Percentiles rank a stretch among this genome's conserved stretches.
Evolutionary conservation across 2,113 vertebrate genomes (phyloP).

Genomic region (Festucalex cinctus): DNA sequence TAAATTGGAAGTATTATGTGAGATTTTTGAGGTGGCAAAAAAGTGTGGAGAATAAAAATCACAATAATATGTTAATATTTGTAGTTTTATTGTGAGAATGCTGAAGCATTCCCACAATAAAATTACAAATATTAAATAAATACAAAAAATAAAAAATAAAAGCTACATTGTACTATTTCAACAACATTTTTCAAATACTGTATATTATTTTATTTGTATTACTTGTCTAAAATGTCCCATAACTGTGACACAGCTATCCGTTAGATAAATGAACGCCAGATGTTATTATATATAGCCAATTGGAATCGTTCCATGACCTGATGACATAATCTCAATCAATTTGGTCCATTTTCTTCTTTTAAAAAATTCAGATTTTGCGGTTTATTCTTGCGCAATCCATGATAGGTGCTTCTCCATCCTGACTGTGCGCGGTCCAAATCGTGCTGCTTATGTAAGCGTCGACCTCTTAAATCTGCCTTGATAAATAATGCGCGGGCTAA

Average conservation of each 20-base stretch:
- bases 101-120: too few relatives aligned
- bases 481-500: slow-evolving; percentile 38
- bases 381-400: background rate
- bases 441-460: slow-evolving; percentile 18
- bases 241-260: too few relatives aligned
- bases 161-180: background rate
- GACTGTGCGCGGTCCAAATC: background rate
- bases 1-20: too few relatives aligned
- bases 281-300: too few relatives aligned
- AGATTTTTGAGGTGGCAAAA: too few relatives aligned
- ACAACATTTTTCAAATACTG: too few relatives aligned
- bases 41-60: too few relatives aligned
- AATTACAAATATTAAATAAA: too few relatives aligned
- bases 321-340: background rate
- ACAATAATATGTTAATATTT: too few relatives aligned
- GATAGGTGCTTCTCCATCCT: background rate
- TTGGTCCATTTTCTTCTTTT: background rate
- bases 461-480: slow-evolving; percentile 26
- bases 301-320: background rate
- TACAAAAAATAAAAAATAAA: background rate
- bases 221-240: too few relatives aligned
- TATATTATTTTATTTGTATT: background rate
- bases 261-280: too few relatives aligned
- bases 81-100: too few relatives aligned
- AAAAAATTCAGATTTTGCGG: background rate